Conservation (phyloP, 2,113 vertebrate species). For the Delphinus delphis region DNA sequence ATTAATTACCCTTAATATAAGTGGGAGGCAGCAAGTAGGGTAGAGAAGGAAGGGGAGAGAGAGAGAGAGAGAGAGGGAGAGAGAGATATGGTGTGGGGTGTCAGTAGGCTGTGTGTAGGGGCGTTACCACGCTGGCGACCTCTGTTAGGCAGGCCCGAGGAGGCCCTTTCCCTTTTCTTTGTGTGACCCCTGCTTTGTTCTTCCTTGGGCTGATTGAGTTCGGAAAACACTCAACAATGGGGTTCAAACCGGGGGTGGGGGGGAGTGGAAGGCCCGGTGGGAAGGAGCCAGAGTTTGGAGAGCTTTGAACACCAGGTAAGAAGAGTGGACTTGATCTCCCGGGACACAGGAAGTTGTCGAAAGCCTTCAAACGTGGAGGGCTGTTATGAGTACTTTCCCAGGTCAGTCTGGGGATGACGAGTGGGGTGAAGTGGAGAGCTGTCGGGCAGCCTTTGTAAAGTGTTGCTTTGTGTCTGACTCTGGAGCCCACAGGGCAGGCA, state of each 20-base stretch:
- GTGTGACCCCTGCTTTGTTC: not conserved
- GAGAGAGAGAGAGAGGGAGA: not conserved
- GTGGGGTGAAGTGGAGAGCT: not conserved
- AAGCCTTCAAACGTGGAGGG: not conserved
- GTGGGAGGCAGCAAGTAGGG: not conserved
- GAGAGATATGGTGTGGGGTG: not conserved
- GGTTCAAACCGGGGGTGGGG: not conserved
- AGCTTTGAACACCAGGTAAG: not conserved
- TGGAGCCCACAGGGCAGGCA: not conserved
- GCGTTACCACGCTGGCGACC: not conserved
- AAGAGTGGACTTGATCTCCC: not conserved
- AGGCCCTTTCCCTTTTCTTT: not conserved
- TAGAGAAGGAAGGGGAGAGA: not conserved
- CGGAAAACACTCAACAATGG: not conserved
- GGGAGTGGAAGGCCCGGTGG: not conserved
- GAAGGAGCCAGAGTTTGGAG: not conserved
- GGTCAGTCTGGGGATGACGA: not conserved
- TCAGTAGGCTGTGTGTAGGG: fast-evolving
- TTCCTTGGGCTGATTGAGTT: not conserved
- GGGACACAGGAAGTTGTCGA: not conserved
- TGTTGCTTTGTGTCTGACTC: not conserved
- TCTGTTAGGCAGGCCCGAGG: not conserved
- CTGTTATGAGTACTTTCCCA: not conserved
- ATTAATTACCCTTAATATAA: not conserved
- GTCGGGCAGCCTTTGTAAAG: not conserved